A percentile compares a stretch with the other conserved stretches of the same genome.
Evolutionary conservation across 2,113 vertebrate species (phyloP).

Genomic region (Microcebus murinus): DNA sequence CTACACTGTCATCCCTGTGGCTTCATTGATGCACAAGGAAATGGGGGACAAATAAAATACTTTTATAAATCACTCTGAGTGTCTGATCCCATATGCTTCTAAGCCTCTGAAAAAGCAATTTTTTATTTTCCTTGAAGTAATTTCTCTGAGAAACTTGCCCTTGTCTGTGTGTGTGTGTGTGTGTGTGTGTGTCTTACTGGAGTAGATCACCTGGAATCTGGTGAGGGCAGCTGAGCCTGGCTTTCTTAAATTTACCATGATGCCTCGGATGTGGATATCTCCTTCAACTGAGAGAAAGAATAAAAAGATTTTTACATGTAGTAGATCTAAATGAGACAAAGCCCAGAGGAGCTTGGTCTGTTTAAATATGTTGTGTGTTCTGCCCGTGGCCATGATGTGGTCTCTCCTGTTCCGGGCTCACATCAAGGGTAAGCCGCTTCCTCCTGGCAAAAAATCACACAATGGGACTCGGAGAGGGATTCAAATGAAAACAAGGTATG

Average conservation of each 20-base stretch:
- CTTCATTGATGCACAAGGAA: constrained; percentile 47
- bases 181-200: not conserved
- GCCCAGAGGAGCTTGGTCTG: not conserved
- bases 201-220: constrained; percentile 10
- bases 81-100: not conserved
- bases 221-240: not conserved
- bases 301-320: not conserved
- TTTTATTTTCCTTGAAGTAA: constrained; percentile 2
- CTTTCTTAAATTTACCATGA: not conserved
- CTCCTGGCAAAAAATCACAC: not conserved
- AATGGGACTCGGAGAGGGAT: not conserved
- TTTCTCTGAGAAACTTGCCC: constrained; percentile 1
- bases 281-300: constrained; percentile 15
- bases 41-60: not conserved
- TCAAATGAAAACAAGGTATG: not conserved
- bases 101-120: not conserved
- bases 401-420: not conserved
- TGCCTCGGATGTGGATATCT: not conserved
- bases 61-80: constrained; percentile 18
- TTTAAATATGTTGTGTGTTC: constrained; percentile 11
- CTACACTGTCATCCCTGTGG: constrained; percentile 44
- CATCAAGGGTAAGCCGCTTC: not conserved
- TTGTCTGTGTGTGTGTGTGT: not conserved
- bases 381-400: not conserved
- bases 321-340: constrained; percentile 15